phyloP scores from a whole-genome alignment of 2,113 vertebrate species.

The Caloenas nicobarica region DNA sequence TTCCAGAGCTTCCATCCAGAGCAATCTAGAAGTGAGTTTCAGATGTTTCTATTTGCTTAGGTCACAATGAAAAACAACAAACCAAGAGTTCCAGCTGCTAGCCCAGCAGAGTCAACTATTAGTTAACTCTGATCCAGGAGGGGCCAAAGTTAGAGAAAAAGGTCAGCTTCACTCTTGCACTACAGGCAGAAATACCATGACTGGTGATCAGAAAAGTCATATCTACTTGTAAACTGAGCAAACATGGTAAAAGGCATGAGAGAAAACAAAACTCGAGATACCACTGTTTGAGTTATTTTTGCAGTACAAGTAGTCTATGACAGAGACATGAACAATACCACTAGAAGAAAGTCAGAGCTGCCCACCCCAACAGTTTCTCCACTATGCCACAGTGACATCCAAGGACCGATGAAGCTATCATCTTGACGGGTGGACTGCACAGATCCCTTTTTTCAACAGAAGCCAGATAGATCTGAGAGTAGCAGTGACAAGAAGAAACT shows the following conservation, averaged over 20 bases:
- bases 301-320: neutral
- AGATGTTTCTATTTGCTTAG: neutral
- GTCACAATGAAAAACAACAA: neutral
- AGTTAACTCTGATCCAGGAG: conserved; percentile 15
- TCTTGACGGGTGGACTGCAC: neutral
- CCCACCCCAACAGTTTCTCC: neutral
- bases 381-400: neutral
- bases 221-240: neutral
- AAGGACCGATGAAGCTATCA: neutral
- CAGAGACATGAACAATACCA: neutral
- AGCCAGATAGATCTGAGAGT: neutral
- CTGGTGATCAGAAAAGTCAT: neutral
- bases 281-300: neutral
- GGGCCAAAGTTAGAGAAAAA: neutral
- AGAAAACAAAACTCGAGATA: neutral
- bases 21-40: conserved; percentile 27
- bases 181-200: neutral
- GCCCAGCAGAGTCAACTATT: neutral
- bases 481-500: neutral
- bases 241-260: neutral
- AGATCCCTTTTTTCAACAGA: neutral
- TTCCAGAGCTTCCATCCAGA: neutral
- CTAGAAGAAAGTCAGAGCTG: neutral
- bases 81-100: conserved; percentile 14
- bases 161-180: neutral